Evolutionary conservation across 2,113 vertebrate genomes (phyloP).

Genomic region (Delphinapterus leucas): DNA sequence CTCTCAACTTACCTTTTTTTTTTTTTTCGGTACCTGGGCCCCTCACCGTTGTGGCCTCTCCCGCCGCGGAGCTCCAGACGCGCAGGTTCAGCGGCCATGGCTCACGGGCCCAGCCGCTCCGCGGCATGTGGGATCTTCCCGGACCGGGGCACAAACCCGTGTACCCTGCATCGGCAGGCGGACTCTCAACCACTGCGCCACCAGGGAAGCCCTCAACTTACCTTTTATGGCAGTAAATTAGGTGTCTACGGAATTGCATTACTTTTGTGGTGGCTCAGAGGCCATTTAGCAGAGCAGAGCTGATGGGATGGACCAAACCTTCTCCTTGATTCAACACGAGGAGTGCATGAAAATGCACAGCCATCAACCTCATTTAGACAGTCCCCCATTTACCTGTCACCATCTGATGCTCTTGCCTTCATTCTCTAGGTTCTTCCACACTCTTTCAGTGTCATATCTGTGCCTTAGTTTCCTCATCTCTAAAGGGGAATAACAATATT

Average conservation of each 20-base stretch:
- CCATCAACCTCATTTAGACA: rapidly evolving
- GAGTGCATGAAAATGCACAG: not conserved
- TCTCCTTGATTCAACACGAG: not conserved
- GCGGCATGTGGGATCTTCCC: no score
- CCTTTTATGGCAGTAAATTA: not conserved
- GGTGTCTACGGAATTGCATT: not conserved
- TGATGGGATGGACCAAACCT: not conserved
- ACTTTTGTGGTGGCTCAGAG: not conserved
- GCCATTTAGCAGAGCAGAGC: not conserved
- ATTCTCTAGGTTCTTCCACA: not conserved
- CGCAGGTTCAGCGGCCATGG: no score
- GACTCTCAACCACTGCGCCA: no score
- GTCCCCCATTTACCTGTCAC: rapidly evolving
- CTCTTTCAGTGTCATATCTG: not conserved
- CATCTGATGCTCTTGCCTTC: not conserved
- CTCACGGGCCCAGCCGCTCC: no score
- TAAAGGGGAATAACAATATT: not conserved
- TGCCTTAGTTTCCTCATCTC: not conserved
- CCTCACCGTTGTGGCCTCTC: no score
- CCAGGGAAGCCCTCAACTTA: not conserved
- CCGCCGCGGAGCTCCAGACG: no score
- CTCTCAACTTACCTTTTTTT: not conserved
- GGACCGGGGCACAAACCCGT: rapidly evolving
- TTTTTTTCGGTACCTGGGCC: no score
- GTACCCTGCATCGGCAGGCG: no score